These are phyloP conservation scores for Misgurnus mizolepis DNA, from an alignment of 2,113 vertebrate species.

Conservation along the genomic window DNA sequence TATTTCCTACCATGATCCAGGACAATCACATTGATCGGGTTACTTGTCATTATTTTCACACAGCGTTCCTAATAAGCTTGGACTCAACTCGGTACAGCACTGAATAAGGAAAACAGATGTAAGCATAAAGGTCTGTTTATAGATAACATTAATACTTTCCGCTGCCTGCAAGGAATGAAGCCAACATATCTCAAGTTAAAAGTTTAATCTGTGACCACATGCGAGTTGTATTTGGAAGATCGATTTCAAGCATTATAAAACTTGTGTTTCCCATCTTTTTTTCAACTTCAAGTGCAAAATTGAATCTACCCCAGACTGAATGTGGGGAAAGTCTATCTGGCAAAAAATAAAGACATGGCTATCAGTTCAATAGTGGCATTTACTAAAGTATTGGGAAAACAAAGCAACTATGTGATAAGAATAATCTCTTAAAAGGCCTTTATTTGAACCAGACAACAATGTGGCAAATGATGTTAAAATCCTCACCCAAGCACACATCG, in stretches of 20 bases:
- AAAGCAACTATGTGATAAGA: too few species aligned
- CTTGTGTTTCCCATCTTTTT: background rate
- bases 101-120: background rate
- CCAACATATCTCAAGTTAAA: background rate
- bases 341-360: conserved; percentile 14
- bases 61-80: background rate
- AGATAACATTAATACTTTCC: background rate
- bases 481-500: background rate
- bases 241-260: background rate
- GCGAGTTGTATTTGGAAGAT: background rate
- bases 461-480: background rate
- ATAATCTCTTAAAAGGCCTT: background rate
- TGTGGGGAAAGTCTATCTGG: background rate
- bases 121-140: conserved; percentile 5
- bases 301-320: background rate
- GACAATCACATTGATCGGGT: background rate
- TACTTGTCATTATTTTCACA: conserved; percentile 10
- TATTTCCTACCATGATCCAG: background rate
- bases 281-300: background rate
- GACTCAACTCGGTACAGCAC: background rate
- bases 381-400: background rate
- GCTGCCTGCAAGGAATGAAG: conserved; percentile 3
- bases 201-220: conserved; percentile 12
- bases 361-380: background rate
- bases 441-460: background rate